These are phyloP conservation scores for Oscheius onirici DNA, from an alignment of 2,888 invertebrate species.

Conservation along the genomic window DNA sequence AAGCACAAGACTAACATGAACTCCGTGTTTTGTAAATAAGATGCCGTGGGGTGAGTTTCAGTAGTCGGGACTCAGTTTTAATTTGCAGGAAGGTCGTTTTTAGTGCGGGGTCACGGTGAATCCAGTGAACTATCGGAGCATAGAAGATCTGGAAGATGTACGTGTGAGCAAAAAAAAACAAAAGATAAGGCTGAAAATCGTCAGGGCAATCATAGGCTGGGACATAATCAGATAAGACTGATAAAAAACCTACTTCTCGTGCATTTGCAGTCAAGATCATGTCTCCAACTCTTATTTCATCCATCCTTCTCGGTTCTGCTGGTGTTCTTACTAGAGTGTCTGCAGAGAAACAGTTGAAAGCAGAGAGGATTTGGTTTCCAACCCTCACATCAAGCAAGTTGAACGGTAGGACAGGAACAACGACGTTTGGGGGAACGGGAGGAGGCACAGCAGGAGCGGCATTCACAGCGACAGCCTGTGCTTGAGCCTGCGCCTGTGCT, in stretches of 20 bases:
- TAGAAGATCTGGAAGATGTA: conserved; percentile 36
- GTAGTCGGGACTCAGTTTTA: conserved; percentile 43
- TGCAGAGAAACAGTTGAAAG: conserved; percentile 37
- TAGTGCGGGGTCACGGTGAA: conserved; percentile 37
- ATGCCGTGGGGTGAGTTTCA: conserved; percentile 41
- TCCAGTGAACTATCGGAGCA: conserved; percentile 27
- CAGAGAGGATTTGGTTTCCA: too few relatives aligned
- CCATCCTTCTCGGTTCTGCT: conserved; percentile 43
- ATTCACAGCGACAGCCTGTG: background rate
- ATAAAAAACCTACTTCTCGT: background rate
- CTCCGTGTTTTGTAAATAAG: conserved; percentile 33
- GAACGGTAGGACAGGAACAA: too few relatives aligned
- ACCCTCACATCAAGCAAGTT: too few relatives aligned
- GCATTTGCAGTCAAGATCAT: conserved; percentile 40
- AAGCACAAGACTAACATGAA: too few relatives aligned
- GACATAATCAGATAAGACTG: too few relatives aligned
- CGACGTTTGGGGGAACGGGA: too few relatives aligned
- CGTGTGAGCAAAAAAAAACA: too few relatives aligned
- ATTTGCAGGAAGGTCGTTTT: conserved; percentile 40
- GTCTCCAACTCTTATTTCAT: conserved; percentile 42
- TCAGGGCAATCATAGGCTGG: too few relatives aligned
- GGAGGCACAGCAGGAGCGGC: background rate
- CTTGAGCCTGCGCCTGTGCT: conserved; percentile 9
- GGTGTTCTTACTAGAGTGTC: conserved; percentile 48
- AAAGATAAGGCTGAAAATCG: too few relatives aligned